Base-by-base conservation (phyloP, 2,113 vertebrate species). In the Lycaon pictus region DNA sequence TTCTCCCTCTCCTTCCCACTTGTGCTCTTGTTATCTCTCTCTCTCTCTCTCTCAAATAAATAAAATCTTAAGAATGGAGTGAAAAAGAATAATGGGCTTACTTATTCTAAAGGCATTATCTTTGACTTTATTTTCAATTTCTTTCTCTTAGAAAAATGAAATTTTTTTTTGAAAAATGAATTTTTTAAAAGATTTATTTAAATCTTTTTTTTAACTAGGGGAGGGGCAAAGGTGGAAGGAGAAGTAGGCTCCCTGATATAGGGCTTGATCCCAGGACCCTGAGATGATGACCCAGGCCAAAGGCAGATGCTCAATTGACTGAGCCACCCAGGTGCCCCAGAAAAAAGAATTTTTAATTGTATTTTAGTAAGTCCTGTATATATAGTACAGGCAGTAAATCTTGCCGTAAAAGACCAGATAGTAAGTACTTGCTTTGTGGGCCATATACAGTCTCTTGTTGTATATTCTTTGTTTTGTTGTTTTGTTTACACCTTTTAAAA, bases 401-500 rank as follows among this genome's bases (percentile, higher is more conserved):
- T 67, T 86, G 63, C 35, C 88, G 11, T 72, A 23, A 56, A 67
- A 71, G 43, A 1, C 58, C 67, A 77, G 27, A 4, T 72, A 51
- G 53, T 94, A 85, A 60, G 43, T 56, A 19, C 60, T n/a, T 90
- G 51, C n/a, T 62, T 83, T 88, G n/a, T 27, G 72, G 55, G 27
- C 90, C 37, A 71, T 15, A 27, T 69, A 58, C 2, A 69, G n/a
- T 69, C 20, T 63, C 35, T 25, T 25, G 1, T 79, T 71, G 15
- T 3, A 29, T 86, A 13, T 53, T 74, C 53, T 53, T 62, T n/a
- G 60, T 80, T 81, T n/a, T n/a, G 19, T 60, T 65, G 15, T 51
- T 86, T 74, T 86, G 22, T 88, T 95, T 11, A 62, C 15, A 65
- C 16, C 1, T 62, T 62, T 96, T 96, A 80, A 88, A 80, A 80